Evolutionary conservation across 37 sponge, comb jelly and placozoan species (phyloP), one percentile per base, ranked within the genome.

Genomic region (Bolinopsis microptera): DNA sequence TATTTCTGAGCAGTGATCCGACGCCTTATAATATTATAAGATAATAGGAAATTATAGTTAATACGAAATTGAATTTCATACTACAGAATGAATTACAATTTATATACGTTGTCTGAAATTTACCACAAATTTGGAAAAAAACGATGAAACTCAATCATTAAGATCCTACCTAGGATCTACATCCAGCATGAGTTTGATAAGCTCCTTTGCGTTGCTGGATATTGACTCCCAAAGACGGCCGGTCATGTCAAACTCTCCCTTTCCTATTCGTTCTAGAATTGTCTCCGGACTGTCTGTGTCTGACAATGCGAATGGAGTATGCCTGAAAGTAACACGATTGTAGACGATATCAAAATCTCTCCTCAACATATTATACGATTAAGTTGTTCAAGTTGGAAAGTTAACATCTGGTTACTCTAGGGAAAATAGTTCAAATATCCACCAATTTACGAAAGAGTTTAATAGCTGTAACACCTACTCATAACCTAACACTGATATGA

Each of bases 191-290:
- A 68, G 82, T 30, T 39, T 86, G 35, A 93, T 68, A 5, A 92
- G 67, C 22, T 94, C 96, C 96, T 97, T 97, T 38, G 99, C 97
- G 13, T 76, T 93, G 5, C 74, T 48, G 0, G 99, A 98, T 75
- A 98, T 93, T 32, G 94, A 93, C 67, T 95, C 94, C 99, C 99
- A 98, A 92, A 96, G 96, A 25, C 97, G 95, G 0, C 95, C 94
- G 0, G 95, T 69, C 76, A 96, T 95, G 61, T 72, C 69, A 28
- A 98, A 76, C 94, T 96, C 95, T 32, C 97, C 99, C 92, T 96
- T 95, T 2, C 96, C 96, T 32, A 98, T 97, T 32, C 97, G 48
- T 72, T 94, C 69, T 13, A 98, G 95, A 69, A 98, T 98, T 88
- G 95, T 35, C 68, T 97, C 90, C 0, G 99, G 94, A 33, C 95